Percentiles rank a stretch among this genome's conserved stretches.
These are phyloP conservation scores for Datnioides undecimradiatus DNA, from an alignment of 2,113 vertebrate genomes.

Conservation along the genomic window DNA sequence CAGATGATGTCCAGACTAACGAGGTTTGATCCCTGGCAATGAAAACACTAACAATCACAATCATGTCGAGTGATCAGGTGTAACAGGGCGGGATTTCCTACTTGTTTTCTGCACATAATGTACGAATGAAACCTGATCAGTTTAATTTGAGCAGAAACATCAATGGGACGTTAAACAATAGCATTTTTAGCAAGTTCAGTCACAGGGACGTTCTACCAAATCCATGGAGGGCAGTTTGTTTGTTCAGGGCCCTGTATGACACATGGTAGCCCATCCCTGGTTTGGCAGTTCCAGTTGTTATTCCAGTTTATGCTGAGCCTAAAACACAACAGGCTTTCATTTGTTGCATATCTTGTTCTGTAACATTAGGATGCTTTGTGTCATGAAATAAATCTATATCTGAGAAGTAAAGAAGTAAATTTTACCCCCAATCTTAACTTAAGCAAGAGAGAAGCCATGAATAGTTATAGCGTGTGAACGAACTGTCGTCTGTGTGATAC, in stretches of 20 bases:
- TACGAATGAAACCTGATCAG: conserved; percentile 34
- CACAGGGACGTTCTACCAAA: neutral
- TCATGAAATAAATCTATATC: neutral
- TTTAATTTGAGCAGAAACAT: conserved; percentile 17
- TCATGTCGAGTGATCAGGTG: neutral
- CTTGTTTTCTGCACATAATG: conserved; percentile 39
- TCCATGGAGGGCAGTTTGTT: neutral
- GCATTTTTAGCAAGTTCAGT: conserved; percentile 12
- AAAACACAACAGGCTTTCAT: conserved; percentile 6
- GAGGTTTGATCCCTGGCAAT: neutral
- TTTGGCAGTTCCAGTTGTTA: conserved; percentile 40
- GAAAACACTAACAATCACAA: conserved; percentile 33
- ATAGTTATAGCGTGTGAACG: conserved; percentile 28
- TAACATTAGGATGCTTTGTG: conserved; percentile 6
- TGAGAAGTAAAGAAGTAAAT: neutral
- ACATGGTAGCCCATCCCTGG: conserved; percentile 14
- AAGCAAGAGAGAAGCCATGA: conserved; percentile 23
- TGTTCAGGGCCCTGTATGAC: neutral
- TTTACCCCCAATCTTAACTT: conserved; percentile 14
- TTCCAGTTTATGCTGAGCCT: conserved; percentile 42
- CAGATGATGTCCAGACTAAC: conserved; percentile 4
- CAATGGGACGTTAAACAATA: conserved; percentile 10
- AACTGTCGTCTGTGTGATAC: conserved; percentile 51
- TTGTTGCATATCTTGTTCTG: conserved; percentile 27
- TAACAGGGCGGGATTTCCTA: conserved; percentile 33